These are phyloP conservation scores for Procavia capensis DNA, from an alignment of 2,113 vertebrate genomes.

Conservation along the genomic window DNA sequence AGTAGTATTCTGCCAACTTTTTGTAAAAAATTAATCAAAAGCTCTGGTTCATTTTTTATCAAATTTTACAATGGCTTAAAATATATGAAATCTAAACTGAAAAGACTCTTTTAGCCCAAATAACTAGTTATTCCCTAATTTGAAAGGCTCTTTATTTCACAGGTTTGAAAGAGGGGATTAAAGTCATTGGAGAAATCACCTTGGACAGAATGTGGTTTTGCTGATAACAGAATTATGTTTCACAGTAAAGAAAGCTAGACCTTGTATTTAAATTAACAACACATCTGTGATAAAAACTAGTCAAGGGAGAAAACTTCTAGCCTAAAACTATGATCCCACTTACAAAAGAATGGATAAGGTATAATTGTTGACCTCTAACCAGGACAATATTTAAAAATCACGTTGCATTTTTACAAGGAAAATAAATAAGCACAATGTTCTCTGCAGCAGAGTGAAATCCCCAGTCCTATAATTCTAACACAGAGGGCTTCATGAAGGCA, in stretches of 20 bases:
- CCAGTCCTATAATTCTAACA: not conserved
- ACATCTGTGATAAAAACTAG: conserved; percentile 80
- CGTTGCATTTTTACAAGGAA: not conserved
- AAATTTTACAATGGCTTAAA: conserved; percentile 83
- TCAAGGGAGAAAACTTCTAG: conserved; percentile 79
- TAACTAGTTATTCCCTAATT: conserved; percentile 79
- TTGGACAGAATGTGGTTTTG: conserved; percentile 85
- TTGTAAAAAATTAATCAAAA: conserved; percentile 89
- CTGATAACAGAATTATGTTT: conserved; percentile 88
- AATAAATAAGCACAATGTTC: not conserved
- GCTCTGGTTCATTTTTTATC: conserved; percentile 85
- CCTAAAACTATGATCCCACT: conserved; percentile 74
- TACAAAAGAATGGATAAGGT: conserved; percentile 74
- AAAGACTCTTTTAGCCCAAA: conserved; percentile 83
- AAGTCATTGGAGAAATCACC: conserved; percentile 84
- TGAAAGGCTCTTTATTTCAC: conserved; percentile 83
- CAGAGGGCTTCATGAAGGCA: not conserved
- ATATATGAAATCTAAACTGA: conserved; percentile 85
- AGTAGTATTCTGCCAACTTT: conserved; percentile 83
- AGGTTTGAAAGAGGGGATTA: conserved; percentile 82
- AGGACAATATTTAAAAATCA: conserved; percentile 62
- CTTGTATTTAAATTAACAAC: conserved; percentile 85
- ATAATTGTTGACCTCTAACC: conserved; percentile 53
- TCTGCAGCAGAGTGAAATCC: not conserved
- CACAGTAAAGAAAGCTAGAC: conserved; percentile 82